A percentile compares a stretch with the other conserved stretches of the same genome.
phyloP scores from a whole-genome alignment of 37 sponge, comb jelly and placozoan genomes.

The Spongilla lacustris region DNA sequence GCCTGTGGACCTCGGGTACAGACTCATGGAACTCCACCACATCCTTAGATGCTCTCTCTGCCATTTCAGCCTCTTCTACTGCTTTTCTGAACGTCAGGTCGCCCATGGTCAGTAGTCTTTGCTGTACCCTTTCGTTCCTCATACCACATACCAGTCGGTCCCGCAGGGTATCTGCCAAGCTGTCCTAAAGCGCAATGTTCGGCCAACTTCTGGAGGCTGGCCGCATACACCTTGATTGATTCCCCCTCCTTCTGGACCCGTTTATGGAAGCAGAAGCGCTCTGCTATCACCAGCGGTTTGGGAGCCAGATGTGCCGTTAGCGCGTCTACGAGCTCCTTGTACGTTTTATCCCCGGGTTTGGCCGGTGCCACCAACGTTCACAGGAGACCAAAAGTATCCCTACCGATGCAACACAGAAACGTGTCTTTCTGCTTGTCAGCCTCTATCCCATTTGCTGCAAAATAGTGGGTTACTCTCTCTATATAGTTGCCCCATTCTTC shows the following conservation, averaged over 20 bases:
- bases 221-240: not conserved
- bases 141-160: constrained; percentile 28
- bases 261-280: constrained; percentile 9
- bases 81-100: constrained; percentile 9
- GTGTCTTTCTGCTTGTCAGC: not conserved
- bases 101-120: not conserved
- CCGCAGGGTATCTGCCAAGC: constrained; percentile 16
- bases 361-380: constrained; percentile 5
- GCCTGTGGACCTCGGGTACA: not conserved
- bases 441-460: not conserved
- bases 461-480: not conserved
- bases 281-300: not conserved
- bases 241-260: constrained; percentile 12
- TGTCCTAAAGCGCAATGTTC: constrained; percentile 15
- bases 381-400: not conserved
- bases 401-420: not conserved
- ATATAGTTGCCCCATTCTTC: too few relatives aligned
- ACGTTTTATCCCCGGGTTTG: not conserved
- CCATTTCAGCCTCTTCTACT: not conserved
- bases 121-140: not conserved
- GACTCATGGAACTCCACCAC: not conserved
- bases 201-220: constrained; percentile 12
- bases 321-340: not conserved
- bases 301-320: constrained; percentile 4
- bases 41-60: not conserved